Evolutionary conservation across 2,888 invertebrate species (phyloP).

Genomic region (Trissonchulus latispiculum): DNA sequence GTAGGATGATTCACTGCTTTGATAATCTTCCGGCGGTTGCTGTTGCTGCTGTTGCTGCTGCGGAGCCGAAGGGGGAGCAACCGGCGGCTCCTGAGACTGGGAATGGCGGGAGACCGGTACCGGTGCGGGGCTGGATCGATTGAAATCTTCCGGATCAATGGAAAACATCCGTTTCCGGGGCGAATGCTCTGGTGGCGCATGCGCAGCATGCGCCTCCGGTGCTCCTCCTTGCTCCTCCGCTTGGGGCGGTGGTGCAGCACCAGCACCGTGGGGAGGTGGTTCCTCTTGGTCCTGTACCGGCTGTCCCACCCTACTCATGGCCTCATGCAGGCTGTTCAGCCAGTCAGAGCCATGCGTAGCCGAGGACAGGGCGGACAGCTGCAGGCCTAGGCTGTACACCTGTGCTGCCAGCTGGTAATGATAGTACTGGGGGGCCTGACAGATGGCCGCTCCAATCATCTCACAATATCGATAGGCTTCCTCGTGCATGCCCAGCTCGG

Average conservation of each 20-base stretch:
- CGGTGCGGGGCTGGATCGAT: background rate
- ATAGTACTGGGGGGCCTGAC: background rate
- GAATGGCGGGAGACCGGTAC: background rate
- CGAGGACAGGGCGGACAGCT: too few species aligned
- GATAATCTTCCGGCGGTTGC: too few species aligned
- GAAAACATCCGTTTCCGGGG: background rate
- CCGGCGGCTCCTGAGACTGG: background rate
- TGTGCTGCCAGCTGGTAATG: background rate
- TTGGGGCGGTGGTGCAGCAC: background rate
- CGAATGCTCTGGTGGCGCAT: background rate
- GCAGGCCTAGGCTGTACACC: background rate
- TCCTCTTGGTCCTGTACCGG: too few species aligned
- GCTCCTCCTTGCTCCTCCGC: background rate
- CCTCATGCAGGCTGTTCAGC: too few species aligned
- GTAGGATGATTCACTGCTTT: too few species aligned
- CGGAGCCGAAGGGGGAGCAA: background rate
- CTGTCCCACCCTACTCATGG: too few species aligned
- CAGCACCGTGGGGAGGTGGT: too few species aligned
- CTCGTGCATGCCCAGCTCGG: constrained; percentile 65
- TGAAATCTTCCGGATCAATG: background rate
- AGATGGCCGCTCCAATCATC: background rate
- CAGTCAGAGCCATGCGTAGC: too few species aligned
- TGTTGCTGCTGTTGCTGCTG: background rate
- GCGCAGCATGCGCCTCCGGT: background rate
- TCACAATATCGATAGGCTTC: constrained; percentile 50